Percentiles rank a stretch among this genome's conserved stretches.
These are phyloP conservation scores for Agrotis ipsilon DNA, from an alignment of 2,888 invertebrate genomes.

Conservation along the genomic window DNA sequence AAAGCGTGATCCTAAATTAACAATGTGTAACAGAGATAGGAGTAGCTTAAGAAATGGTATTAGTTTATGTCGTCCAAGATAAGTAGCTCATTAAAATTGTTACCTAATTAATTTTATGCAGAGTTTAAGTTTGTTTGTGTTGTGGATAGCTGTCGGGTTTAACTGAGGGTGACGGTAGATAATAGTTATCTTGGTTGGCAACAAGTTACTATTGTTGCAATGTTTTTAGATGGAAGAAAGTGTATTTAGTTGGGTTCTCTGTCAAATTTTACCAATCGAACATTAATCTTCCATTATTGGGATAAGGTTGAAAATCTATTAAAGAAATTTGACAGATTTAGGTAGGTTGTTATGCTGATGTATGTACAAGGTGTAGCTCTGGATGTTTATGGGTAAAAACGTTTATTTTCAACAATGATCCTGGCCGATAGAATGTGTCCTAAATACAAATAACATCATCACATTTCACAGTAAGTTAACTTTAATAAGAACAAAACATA, in stretches of 20 bases:
- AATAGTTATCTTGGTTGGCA: slow-evolving; percentile 26
- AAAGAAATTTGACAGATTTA: too few relatives aligned
- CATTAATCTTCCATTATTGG: too few relatives aligned
- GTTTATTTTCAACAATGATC: too few relatives aligned
- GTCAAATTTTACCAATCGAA: too few relatives aligned
- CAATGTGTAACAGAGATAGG: slow-evolving; percentile 82
- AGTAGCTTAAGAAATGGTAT: slow-evolving; percentile 65
- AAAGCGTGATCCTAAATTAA: slow-evolving; percentile 89
- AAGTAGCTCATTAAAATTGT: slow-evolving; percentile 73
- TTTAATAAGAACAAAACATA: neutral
- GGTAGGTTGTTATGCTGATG: too few relatives aligned
- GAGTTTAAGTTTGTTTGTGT: slow-evolving; percentile 34
- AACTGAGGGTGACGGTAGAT: slow-evolving; percentile 35
- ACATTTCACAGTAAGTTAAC: neutral
- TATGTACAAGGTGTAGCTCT: too few relatives aligned
- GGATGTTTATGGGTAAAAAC: too few relatives aligned
- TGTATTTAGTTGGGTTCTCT: too few relatives aligned
- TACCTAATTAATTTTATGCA: slow-evolving; percentile 63
- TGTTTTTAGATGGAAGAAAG: neutral
- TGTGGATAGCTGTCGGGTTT: slow-evolving; percentile 21
- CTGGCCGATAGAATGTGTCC: too few relatives aligned
- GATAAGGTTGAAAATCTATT: too few relatives aligned
- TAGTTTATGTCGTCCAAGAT: slow-evolving; percentile 69
- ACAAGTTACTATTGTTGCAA: slow-evolving; percentile 12
- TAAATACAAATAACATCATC: too few relatives aligned